Conservation (phyloP, 2,888 invertebrate genomes). For the Stenchaetothrips biformis region DNA sequence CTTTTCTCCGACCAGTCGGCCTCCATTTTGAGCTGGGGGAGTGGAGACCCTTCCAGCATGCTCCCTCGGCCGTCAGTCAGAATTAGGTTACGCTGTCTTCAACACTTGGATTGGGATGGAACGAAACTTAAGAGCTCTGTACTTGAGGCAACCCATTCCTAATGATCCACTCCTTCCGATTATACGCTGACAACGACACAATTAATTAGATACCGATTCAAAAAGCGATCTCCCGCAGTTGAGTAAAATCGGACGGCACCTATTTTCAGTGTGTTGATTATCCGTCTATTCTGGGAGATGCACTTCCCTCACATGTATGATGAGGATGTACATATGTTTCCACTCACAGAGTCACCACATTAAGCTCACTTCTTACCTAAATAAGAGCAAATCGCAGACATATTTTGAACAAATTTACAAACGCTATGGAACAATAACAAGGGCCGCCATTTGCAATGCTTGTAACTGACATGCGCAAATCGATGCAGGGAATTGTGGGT, state of each 20-base stretch:
- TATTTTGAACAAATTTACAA: constrained; percentile 50
- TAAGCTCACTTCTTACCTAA: constrained; percentile 44
- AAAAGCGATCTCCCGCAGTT: constrained; percentile 27
- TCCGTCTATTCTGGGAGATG: background rate
- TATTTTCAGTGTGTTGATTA: constrained; percentile 16
- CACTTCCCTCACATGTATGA: background rate
- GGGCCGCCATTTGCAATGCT: constrained; percentile 97
- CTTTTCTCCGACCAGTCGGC: constrained; percentile 30
- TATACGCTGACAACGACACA: constrained; percentile 14
- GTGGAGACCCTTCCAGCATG: constrained; percentile 39
- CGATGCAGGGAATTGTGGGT: constrained; percentile 42
- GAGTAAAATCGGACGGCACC: constrained; percentile 20
- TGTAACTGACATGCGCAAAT: constrained; percentile 69
- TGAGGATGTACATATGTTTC: constrained; percentile 31
- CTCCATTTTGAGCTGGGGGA: constrained; percentile 40
- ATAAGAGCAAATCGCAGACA: constrained; percentile 49
- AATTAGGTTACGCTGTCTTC: constrained; percentile 31
- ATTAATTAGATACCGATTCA: constrained; percentile 25
- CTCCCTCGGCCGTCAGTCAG: constrained; percentile 37
- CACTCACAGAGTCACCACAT: background rate
- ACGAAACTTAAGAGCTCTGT: background rate
- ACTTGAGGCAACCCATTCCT: background rate
- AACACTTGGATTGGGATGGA: background rate
- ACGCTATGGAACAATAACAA: constrained; percentile 84
- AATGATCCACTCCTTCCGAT: background rate